A percentile compares a stretch with the other conserved stretches of the same genome.
Conservation (phyloP, 2,113 vertebrate species). For the Poecile atricapillus region DNA sequence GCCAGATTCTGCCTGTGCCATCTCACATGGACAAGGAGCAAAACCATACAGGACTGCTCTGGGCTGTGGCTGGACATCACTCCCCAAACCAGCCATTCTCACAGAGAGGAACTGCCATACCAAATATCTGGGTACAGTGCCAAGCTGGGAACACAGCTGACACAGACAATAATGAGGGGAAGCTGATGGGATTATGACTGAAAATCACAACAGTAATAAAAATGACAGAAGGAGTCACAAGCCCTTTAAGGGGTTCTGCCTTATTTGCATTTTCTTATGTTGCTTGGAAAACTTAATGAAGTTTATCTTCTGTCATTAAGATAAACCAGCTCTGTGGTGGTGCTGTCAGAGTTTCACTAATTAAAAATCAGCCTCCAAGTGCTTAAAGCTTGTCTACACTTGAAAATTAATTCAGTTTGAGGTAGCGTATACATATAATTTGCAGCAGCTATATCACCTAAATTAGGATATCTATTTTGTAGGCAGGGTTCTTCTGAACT, state of each 20-base stretch:
- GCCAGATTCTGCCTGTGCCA: background rate
- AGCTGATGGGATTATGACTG: background rate
- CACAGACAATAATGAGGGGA: background rate
- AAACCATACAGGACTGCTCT: background rate
- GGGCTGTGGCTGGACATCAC: background rate
- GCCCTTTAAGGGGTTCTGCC: background rate
- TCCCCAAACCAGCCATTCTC: background rate
- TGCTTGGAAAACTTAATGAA: slow-evolving; percentile 37
- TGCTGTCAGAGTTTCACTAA: slow-evolving; percentile 11
- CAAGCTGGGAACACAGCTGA: background rate
- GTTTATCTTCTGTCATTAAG: slow-evolving; percentile 39
- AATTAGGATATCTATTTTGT: background rate
- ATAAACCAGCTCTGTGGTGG: slow-evolving; percentile 29
- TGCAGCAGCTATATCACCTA: background rate
- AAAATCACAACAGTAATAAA: slow-evolving; percentile 19
- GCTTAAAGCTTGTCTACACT: slow-evolving; percentile 26
- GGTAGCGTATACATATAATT: background rate
- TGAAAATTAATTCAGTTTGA: slow-evolving; percentile 34
- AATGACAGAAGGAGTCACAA: background rate
- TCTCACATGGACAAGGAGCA: background rate
- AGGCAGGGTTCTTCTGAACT: background rate
- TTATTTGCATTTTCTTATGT: slow-evolving; percentile 35
- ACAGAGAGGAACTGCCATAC: background rate
- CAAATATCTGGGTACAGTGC: background rate
- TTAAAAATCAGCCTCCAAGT: slow-evolving; percentile 38